Percentiles rank a stretch among this genome's conserved stretches.
These are phyloP conservation scores for Brachyalestes nurse DNA, from an alignment of 2,797 vertebrate genomes.

Conservation along the genomic window DNA sequence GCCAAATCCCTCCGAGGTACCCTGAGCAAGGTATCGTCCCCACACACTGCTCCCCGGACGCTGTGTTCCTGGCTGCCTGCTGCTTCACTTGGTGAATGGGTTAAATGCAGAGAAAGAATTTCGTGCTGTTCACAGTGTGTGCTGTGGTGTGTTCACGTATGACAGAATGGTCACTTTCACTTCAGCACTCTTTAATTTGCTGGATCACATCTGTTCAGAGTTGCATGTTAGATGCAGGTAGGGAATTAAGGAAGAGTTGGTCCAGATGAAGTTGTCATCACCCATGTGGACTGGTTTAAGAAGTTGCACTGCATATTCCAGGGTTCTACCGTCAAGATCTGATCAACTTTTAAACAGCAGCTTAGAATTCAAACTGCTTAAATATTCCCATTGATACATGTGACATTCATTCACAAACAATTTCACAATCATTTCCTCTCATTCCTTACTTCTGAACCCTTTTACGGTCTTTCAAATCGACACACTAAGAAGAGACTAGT, in stretches of 20 bases:
- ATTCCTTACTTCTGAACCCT: background rate
- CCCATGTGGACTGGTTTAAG: background rate
- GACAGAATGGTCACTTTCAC: too few relatives aligned
- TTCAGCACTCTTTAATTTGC: background rate
- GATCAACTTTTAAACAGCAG: background rate
- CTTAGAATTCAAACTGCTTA: background rate
- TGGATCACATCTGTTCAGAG: background rate
- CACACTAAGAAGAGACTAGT: conserved; percentile 8
- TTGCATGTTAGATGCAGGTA: background rate
- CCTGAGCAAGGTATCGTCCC: too few relatives aligned
- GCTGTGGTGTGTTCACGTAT: too few relatives aligned
- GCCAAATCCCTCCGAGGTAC: too few relatives aligned
- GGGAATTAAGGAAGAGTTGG: background rate
- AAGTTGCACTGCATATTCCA: background rate
- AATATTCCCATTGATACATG: background rate
- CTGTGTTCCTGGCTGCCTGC: too few relatives aligned
- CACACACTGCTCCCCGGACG: too few relatives aligned
- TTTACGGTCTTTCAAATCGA: background rate
- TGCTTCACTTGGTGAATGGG: too few relatives aligned
- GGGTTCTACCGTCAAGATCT: background rate
- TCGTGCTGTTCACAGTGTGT: too few relatives aligned
- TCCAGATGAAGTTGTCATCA: background rate
- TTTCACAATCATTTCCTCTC: background rate
- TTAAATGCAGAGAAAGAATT: too few relatives aligned
- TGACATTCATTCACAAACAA: background rate